Evolutionary conservation across 2,797 vertebrate genomes (phyloP).

Genomic region (Peromyscus nudipes): DNA sequence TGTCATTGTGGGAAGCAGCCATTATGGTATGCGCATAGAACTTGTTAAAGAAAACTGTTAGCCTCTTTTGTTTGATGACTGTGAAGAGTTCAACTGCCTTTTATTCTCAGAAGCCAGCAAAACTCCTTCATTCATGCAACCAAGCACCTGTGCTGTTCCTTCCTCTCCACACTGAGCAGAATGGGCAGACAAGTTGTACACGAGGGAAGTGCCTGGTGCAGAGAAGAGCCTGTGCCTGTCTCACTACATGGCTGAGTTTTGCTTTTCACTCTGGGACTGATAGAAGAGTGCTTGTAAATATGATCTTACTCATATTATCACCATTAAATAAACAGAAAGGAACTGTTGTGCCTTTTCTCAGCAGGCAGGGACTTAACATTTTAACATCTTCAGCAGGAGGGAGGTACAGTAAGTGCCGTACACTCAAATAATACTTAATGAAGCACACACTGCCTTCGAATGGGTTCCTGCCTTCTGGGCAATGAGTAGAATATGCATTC

Average conservation of each 20-base stretch:
- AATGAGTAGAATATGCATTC: not conserved
- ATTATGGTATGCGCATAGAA: not conserved
- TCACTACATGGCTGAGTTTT: not conserved
- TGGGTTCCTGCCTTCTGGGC: not conserved
- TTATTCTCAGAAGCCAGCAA: constrained; percentile 6
- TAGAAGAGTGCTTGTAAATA: not conserved
- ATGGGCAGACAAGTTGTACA: not conserved
- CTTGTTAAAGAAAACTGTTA: not conserved
- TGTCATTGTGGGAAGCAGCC: not conserved
- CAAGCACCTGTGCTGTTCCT: not conserved
- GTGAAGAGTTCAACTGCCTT: not conserved
- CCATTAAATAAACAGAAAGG: not conserved
- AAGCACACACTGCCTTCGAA: not conserved
- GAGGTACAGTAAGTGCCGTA: not conserved
- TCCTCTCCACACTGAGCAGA: not conserved
- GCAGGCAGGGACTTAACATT: not conserved
- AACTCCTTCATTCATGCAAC: not conserved
- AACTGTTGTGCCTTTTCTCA: not conserved
- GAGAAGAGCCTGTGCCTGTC: not conserved
- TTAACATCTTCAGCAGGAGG: not conserved
- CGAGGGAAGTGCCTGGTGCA: not conserved
- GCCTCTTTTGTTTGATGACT: not conserved
- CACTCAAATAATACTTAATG: not conserved
- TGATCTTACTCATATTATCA: not conserved
- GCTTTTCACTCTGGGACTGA: not conserved